phyloP scores from a whole-genome alignment of 2,113 vertebrate species.

The Malurus elegans region DNA sequence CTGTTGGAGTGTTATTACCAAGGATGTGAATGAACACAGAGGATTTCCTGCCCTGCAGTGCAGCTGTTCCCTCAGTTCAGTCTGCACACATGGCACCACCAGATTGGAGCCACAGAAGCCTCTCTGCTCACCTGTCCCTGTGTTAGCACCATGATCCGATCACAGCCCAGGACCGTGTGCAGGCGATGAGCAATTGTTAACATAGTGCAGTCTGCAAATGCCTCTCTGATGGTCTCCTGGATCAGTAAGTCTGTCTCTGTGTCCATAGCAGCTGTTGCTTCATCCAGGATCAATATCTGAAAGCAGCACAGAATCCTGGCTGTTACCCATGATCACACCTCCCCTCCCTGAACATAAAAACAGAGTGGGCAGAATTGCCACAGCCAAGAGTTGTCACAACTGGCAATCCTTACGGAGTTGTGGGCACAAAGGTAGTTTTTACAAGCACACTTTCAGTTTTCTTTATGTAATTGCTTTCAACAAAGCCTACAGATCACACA shows the following conservation, averaged over 20 bases:
- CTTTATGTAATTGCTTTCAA: background rate
- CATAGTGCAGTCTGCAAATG: slow-evolving; percentile 90
- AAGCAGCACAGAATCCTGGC: background rate
- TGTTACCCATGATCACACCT: background rate
- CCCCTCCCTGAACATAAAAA: background rate
- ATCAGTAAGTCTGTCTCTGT: slow-evolving; percentile 90
- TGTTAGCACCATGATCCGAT: slow-evolving; percentile 93
- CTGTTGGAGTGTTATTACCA: background rate
- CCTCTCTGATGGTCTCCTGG: slow-evolving; percentile 90
- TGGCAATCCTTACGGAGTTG: background rate
- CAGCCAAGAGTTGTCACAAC: background rate
- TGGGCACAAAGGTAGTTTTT: background rate
- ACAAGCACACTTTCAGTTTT: background rate
- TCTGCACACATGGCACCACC: background rate
- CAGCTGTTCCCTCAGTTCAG: background rate
- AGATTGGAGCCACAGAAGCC: background rate
- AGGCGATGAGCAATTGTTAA: slow-evolving; percentile 95
- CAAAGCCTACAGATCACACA: background rate
- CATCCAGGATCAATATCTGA: slow-evolving; percentile 92
- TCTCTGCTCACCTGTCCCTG: slow-evolving; percentile 87
- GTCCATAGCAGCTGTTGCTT: slow-evolving; percentile 96
- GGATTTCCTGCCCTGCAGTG: background rate
- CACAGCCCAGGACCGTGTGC: slow-evolving; percentile 91
- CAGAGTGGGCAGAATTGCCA: background rate
- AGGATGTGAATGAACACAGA: background rate